Conservation (phyloP, 2,888 invertebrate genomes). For the Catocala sponsa region DNA sequence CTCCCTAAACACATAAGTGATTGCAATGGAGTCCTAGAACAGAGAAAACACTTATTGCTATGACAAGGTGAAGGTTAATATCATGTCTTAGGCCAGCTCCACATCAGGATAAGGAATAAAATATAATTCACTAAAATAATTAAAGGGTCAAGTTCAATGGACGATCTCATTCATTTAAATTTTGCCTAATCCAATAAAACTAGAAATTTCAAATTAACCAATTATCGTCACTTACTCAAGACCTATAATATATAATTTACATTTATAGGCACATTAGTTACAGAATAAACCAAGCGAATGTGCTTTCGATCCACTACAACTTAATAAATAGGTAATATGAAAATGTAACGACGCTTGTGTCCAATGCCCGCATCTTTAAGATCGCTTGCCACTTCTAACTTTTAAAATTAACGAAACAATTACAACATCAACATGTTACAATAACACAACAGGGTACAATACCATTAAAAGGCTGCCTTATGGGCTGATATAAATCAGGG, state of each 20-base stretch:
- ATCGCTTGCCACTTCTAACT: constrained; percentile 74
- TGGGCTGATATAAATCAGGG: constrained; percentile 74
- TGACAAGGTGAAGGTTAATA: constrained; percentile 67
- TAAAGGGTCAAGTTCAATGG: constrained; percentile 58
- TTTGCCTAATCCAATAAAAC: constrained; percentile 68
- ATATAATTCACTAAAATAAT: constrained; percentile 60
- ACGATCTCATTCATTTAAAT: constrained; percentile 61
- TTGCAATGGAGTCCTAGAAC: constrained; percentile 71
- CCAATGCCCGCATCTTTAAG: constrained; percentile 83
- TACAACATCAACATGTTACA: constrained; percentile 75
- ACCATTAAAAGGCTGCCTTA: constrained; percentile 69
- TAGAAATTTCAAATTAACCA: constrained; percentile 77
- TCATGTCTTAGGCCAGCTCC: constrained; percentile 79
- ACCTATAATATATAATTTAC: constrained; percentile 86
- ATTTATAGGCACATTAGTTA: constrained; percentile 88
- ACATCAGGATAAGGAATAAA: constrained; percentile 63
- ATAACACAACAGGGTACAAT: constrained; percentile 72
- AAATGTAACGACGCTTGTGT: constrained; percentile 74
- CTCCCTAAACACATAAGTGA: constrained; percentile 62
- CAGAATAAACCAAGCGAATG: constrained; percentile 84
- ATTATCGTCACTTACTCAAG: constrained; percentile 80
- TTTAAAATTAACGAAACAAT: constrained; percentile 74
- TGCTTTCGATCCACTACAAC: constrained; percentile 85
- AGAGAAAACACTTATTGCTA: constrained; percentile 72
- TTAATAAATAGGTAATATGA: constrained; percentile 74